Base-by-base conservation (phyloP, 1,140 invertebrate genomes). In the Euwallacea fornicatus region DNA sequence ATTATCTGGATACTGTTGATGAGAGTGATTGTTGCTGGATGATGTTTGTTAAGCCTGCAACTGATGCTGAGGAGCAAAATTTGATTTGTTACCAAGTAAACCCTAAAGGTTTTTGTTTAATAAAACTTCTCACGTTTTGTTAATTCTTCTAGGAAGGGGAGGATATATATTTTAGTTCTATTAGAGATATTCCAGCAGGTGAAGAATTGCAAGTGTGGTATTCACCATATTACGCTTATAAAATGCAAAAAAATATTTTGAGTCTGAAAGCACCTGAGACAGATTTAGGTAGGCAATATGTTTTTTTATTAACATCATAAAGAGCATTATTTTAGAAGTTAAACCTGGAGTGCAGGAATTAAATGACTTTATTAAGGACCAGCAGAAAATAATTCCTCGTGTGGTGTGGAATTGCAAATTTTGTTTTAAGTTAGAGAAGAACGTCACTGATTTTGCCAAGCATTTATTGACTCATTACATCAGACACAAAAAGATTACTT, bases 11-110 rank as follows among this genome's bases (percentile, higher is more conserved):
- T 77, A 85, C 83, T 42, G 81, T 74, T 11, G 83, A 89, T 79
- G 84, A 86, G 70, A 78, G 82, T 21, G 79, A 82, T 55, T 86
- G 86, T 69, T 90, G 88, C 82, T 90, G 89, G 89, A 87, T 90
- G 86, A 84, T 84, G 71, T 86, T 87, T 75, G 84, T 90, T 8
- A 80, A 79, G 47, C 79, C 84, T 67, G 86, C 86, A 2, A 79
- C 76, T 42, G 76, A 78, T 60, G 59, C 79, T 41, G 75, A 81
- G 11, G 83, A 85, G 66, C 87, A 88, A 78, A 90, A 90, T 82
- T 79, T 89, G 46, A 84, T 90, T 55, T 88, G 88, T 66, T 89
- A 87, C 79, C 88, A 90, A 77, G 84, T 87, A 73, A 66, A 70
- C 76, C 54, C 16, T 59, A 33, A 33, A 33, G 21, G 21, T 33